Percentiles rank a stretch among this genome's conserved stretches.
Conservation (phyloP, 1,140 invertebrate species). For the Rhyacophila brunnea region DNA sequence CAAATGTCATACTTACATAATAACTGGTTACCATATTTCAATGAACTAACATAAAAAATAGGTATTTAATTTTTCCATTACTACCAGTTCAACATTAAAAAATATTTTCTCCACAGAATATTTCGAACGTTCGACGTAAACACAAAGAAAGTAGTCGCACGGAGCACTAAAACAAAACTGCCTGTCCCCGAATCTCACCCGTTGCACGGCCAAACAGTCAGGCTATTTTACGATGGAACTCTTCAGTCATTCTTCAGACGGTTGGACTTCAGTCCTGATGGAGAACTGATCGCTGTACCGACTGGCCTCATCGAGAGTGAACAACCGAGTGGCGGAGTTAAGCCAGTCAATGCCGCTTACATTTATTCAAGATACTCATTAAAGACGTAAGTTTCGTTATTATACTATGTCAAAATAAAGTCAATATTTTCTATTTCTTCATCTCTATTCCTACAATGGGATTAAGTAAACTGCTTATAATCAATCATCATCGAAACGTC, state of each 20-base stretch:
- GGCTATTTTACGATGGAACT: slow-evolving; percentile 92
- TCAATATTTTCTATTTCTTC: too few relatives aligned
- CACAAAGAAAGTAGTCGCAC: slow-evolving; percentile 69
- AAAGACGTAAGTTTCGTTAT: slow-evolving; percentile 61
- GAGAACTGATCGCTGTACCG: slow-evolving; percentile 82
- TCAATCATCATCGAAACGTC: too few relatives aligned
- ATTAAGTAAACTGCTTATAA: too few relatives aligned
- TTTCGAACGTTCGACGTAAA: slow-evolving; percentile 73
- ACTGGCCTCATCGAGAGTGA: slow-evolving; percentile 72
- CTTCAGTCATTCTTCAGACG: slow-evolving; percentile 91
- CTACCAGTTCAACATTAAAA: too few relatives aligned
- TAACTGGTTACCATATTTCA: too few relatives aligned
- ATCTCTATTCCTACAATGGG: too few relatives aligned
- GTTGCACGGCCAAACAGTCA: slow-evolving; percentile 61
- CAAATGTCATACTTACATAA: too few relatives aligned
- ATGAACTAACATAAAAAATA: too few relatives aligned
- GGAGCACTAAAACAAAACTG: slow-evolving; percentile 68
- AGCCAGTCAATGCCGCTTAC: slow-evolving; percentile 72
- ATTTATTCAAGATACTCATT: slow-evolving; percentile 75
- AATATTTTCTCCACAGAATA: slow-evolving; percentile 58
- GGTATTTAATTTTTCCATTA: too few relatives aligned
- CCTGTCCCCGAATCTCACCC: slow-evolving; percentile 61
- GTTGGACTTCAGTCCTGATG: slow-evolving; percentile 86
- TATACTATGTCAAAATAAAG: too few relatives aligned
- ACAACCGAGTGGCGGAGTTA: slow-evolving; percentile 53